phyloP scores from a whole-genome alignment of 2,113 vertebrate species.

The Syngnathus scovelli region DNA sequence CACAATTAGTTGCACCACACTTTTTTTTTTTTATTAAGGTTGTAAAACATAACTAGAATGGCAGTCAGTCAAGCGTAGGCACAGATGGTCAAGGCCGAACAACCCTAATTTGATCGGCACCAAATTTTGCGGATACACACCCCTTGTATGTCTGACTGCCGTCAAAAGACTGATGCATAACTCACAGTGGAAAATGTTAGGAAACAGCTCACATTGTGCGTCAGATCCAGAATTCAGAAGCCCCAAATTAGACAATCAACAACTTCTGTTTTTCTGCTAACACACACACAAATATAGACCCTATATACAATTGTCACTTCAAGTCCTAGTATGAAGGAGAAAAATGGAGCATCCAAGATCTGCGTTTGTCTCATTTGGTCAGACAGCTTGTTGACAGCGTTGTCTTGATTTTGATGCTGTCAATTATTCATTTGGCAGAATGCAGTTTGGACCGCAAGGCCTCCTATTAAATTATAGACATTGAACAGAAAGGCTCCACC shows the following conservation, averaged over 20 bases:
- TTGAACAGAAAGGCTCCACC: slow-evolving; percentile 41
- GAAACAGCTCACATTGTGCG: neutral
- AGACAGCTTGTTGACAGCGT: slow-evolving; percentile 56
- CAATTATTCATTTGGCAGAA: slow-evolving; percentile 61
- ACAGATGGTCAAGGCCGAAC: neutral
- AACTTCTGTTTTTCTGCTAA: neutral
- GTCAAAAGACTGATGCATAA: neutral
- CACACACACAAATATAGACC: neutral
- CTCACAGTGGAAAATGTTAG: neutral
- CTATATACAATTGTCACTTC: neutral
- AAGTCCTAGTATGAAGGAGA: neutral
- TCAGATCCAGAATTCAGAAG: neutral
- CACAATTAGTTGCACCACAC: slow-evolving; percentile 20
- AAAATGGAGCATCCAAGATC: neutral
- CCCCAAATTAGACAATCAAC: neutral
- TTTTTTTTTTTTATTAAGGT: neutral
- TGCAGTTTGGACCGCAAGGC: slow-evolving; percentile 53
- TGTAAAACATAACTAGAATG: neutral
- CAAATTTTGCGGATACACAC: neutral
- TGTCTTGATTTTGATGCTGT: slow-evolving; percentile 52
- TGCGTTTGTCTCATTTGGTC: slow-evolving; percentile 55
- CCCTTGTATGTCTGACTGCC: neutral
- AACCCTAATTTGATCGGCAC: neutral
- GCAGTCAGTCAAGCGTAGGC: slow-evolving; percentile 1
- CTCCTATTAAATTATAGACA: slow-evolving; percentile 61